Evolutionary conservation across 2,113 vertebrate species (phyloP), one percentile per base, ranked within the genome.

Genomic region (Monopterus albus): DNA sequence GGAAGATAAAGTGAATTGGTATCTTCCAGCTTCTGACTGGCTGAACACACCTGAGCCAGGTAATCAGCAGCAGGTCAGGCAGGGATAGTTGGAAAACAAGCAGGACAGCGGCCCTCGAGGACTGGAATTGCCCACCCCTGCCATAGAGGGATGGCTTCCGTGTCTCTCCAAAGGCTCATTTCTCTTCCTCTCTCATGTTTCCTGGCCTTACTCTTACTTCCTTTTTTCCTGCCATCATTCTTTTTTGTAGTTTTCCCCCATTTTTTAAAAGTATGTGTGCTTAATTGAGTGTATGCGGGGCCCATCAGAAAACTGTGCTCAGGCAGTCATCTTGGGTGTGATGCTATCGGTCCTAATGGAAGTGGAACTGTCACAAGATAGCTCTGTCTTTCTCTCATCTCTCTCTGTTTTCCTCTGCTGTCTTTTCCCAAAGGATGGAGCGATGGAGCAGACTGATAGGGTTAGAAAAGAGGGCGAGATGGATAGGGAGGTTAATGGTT

Each of bases 291-390:
- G 77, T 73, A 40, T 70, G 38, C 25, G 14, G 9, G 46, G 33
- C 50, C 64, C 63, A 65, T 79, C 68, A 73, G 72, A 78, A 64
- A 72, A 81, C 77, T 65, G 81, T 43, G 46, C 66, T 64, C 73
- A 70, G 75, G 81, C 82, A 75, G 79, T 85, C 76, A 56, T 88
- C 79, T 86, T 83, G 23, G 23, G 65, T 17, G 28, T 46, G 89
- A 90, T 91, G 72, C 81, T 83, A 88, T 91, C 89, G 26, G 42
- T 36, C 60, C 80, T 88, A 86, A 88, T 90, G 83, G 89, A 88
- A 79, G 83, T 71, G 69, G 72, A 76, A 68, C 86, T 85, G 84
- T 81, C 77, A 88, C 71, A 59, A 85, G 76, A 90, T 81, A 89
- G 73, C 81, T 71, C 81, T 18, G 82, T 75, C 79, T 83, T 75